These are phyloP conservation scores for Poeciliopsis gracilis DNA, from an alignment of 2,797 vertebrate species.

Conservation along the genomic window DNA sequence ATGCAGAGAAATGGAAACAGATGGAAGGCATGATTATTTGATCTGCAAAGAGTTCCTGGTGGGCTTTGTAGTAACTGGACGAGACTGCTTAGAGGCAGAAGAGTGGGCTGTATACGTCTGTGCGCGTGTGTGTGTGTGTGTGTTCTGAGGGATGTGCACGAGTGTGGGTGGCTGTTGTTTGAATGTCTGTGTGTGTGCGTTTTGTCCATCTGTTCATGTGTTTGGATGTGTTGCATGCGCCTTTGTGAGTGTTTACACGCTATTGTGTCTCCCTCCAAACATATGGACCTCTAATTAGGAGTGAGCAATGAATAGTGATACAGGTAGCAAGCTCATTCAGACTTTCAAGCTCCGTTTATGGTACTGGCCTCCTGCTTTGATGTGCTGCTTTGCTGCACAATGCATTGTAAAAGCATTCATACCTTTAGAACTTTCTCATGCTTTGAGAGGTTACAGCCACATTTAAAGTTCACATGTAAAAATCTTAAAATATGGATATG, in stretches of 20 bases:
- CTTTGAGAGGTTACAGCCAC: not conserved
- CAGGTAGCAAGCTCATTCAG: constrained; percentile 25
- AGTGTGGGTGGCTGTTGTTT: constrained; percentile 54
- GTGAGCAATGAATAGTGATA: constrained; percentile 39
- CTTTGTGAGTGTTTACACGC: constrained; percentile 20
- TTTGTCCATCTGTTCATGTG: constrained; percentile 57
- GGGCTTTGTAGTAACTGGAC: constrained; percentile 71
- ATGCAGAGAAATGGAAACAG: constrained; percentile 73
- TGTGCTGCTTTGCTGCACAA: constrained; percentile 1
- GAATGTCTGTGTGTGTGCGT: constrained; percentile 20
- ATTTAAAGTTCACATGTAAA: not conserved
- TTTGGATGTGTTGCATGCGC: constrained; percentile 42
- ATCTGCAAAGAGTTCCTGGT: constrained; percentile 75
- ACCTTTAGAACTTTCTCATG: not conserved
- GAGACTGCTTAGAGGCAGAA: constrained; percentile 63
- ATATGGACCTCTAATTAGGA: constrained; percentile 49
- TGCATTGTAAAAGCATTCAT: not conserved
- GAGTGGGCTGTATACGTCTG: constrained; percentile 53
- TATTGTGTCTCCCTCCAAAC: constrained; percentile 45
- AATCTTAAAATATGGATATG: not conserved
- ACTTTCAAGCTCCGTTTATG: not conserved
- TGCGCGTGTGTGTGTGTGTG: constrained; percentile 21
- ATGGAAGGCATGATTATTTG: constrained; percentile 77
- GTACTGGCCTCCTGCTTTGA: constrained; percentile 31
- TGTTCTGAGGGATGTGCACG: constrained; percentile 25